Evolutionary conservation across 1,140 invertebrate genomes (phyloP), one percentile per base, ranked within the genome.

Genomic region (Brevipalpus yothersi): DNA sequence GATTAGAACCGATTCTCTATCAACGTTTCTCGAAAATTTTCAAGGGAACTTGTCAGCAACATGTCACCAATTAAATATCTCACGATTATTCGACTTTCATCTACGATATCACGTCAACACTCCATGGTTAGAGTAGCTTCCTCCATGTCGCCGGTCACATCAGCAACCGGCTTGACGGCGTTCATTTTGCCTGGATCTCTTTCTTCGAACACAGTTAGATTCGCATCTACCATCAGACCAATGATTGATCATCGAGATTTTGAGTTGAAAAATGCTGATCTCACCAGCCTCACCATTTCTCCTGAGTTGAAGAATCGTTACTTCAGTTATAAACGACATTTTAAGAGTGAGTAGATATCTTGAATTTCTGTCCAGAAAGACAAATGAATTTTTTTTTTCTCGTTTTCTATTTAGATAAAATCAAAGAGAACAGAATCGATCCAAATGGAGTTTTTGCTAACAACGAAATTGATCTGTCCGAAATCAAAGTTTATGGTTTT

Each of bases 401-500:
- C 9, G 31, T 39, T 55, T 55, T 10, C 4, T 1, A 19, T 21
- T n/a, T n/a, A 55, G 53, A 41, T 41, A 55, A 55, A 39, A 55
- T 55, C 23, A 55, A 39, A 40, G 53, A 55, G 11, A 40, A 12
- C 23, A 23, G 15, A n/a, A 85, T 91, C 0, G 83, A 87, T 67
- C 76, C 79, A 0, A 75, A 78, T 65, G 86, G 82, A 19, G 86
- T 96, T 1, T 97, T 95, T 76, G 87, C 88, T n/a, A 95, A 91
- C 72, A 96, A 96, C 74, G 90, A 96, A 69, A 73, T 95, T 21
- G 83, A 93, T 71, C 71, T 97, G 23, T 78, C 81, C 61, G 84
- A 93, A 69, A 84, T 96, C 42, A 79, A 87, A 67, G 86, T 95
- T 1, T 96, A 94, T 76, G 93, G 93, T 17, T 97, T 96, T 76